A percentile compares a stretch with the other conserved stretches of the same genome.
These are phyloP conservation scores for Azorinus chamasolen DNA, from an alignment of 2,888 invertebrate genomes.

Conservation along the genomic window DNA sequence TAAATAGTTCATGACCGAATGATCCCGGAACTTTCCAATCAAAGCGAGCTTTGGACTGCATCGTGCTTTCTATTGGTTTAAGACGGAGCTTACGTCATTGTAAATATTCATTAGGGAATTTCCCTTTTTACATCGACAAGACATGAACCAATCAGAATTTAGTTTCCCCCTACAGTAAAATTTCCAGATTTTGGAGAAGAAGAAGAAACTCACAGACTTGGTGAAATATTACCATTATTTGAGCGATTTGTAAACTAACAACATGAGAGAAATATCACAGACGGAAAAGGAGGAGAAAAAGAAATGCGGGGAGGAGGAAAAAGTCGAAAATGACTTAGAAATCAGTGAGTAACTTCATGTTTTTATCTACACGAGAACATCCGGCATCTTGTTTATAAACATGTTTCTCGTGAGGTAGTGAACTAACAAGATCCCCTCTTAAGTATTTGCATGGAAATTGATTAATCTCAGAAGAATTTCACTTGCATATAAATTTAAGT, in stretches of 20 bases:
- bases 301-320: conserved; percentile 16
- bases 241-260: conserved; percentile 3
- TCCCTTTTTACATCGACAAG: conserved; percentile 46
- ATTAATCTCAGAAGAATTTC: too few relatives aligned
- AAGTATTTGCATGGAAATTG: too few relatives aligned
- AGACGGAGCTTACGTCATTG: conserved; percentile 3
- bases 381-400: too few relatives aligned
- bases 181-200: conserved; percentile 28
- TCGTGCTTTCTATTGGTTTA: conserved; percentile 12
- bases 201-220: neutral
- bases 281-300: conserved; percentile 5
- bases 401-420: too few relatives aligned
- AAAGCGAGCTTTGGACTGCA: neutral
- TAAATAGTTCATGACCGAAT: conserved; percentile 16
- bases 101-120: conserved; percentile 59
- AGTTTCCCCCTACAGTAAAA: conserved; percentile 44
- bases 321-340: conserved; percentile 13
- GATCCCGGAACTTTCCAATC: conserved; percentile 42
- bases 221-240: neutral
- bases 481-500: too few relatives aligned
- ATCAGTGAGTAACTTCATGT: conserved; percentile 14
- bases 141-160: conserved; percentile 41
- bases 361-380: neutral
- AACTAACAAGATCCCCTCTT: too few relatives aligned
- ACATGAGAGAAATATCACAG: conserved; percentile 12